phyloP scores from a whole-genome alignment of 2,113 vertebrate species.

The Rattus rattus region DNA sequence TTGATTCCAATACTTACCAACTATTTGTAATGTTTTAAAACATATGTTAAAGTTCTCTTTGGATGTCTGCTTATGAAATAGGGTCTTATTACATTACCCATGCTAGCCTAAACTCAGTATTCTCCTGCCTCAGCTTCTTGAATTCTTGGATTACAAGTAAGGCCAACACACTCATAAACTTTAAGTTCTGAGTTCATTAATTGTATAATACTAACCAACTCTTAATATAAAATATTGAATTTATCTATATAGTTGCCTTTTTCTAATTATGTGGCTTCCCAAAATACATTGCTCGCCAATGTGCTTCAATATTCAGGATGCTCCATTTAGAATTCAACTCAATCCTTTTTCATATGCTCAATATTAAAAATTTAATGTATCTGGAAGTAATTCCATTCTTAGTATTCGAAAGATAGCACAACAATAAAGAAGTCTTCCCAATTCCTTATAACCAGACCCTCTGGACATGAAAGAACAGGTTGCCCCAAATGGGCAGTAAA shows the following conservation, averaged over 20 bases:
- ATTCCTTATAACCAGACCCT: not conserved
- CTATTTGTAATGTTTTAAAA: not conserved
- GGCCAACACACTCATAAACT: not conserved
- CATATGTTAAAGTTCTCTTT: constrained; percentile 11
- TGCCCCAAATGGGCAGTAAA: constrained; percentile 32
- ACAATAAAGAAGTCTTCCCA: not conserved
- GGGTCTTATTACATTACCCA: not conserved
- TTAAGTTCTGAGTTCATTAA: constrained; percentile 19
- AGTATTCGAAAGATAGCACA: not conserved
- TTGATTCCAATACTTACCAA: constrained; percentile 18
- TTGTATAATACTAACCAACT: not conserved
- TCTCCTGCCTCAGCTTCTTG: not conserved
- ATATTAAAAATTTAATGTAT: not conserved
- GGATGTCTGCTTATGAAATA: not conserved
- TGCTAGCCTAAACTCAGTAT: not conserved
- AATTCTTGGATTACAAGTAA: not conserved
- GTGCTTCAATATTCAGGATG: not conserved
- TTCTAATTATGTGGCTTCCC: not conserved
- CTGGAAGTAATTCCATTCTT: not conserved
- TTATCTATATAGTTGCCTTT: not conserved
- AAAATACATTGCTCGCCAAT: not conserved
- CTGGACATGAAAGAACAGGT: not conserved
- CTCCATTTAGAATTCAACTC: constrained; percentile 21
- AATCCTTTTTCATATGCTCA: not conserved
- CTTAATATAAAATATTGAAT: constrained; percentile 27